phyloP scores from a whole-genome alignment of 2,888 invertebrate genomes.

The Tineola bisselliella region DNA sequence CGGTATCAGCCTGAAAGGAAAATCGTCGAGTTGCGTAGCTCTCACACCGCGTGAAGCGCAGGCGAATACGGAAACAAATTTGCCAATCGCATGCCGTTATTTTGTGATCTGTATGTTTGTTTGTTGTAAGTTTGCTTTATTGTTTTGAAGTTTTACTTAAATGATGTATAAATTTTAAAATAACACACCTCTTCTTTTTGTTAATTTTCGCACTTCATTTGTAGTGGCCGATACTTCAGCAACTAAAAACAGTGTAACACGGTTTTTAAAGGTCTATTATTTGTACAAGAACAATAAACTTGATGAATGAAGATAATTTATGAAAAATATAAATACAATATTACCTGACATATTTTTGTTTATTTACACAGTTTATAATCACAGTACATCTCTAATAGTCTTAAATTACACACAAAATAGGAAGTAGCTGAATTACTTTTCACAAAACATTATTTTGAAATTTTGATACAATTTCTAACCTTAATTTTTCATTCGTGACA shows the following conservation, averaged over 20 bases:
- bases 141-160: no score
- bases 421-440: conserved; percentile 10
- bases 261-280: background rate
- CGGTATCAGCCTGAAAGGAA: conserved; percentile 23
- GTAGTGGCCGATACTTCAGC: background rate
- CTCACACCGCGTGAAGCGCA: background rate
- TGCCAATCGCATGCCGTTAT: background rate
- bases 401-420: background rate
- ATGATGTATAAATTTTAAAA: no score
- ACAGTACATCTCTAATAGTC: no score
- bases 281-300: no score
- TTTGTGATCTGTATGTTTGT: background rate
- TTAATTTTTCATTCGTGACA: background rate
- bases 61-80: conserved; percentile 6
- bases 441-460: background rate
- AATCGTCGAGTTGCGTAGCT: conserved; percentile 17
- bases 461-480: conserved; percentile 1
- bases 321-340: no score
- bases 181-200: conserved; percentile 1
- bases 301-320: background rate
- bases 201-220: background rate
- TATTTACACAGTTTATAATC: background rate
- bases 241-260: background rate
- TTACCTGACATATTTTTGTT: background rate
- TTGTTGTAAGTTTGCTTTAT: background rate